Conservation (phyloP, 2,888 invertebrate species). For the Clunio marinus region DNA sequence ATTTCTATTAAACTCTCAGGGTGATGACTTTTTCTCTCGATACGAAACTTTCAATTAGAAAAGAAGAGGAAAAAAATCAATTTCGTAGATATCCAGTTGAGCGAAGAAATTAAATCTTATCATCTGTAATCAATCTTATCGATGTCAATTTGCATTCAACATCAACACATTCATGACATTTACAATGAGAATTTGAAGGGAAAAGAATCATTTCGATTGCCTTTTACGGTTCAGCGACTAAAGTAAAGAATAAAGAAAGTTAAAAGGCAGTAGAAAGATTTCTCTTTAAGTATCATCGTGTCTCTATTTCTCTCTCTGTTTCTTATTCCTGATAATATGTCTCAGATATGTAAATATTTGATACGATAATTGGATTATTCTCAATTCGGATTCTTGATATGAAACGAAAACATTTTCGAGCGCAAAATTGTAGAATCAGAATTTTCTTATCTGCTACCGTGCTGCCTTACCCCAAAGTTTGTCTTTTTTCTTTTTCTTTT, state of each 20-base stretch:
- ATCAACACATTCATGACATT: too few relatives aligned
- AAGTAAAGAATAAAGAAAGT: too few relatives aligned
- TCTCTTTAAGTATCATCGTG: too few relatives aligned
- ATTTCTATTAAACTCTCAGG: neutral
- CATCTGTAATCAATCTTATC: conserved; percentile 18
- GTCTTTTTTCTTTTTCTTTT: neutral
- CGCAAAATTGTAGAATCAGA: conserved; percentile 14
- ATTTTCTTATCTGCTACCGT: neutral
- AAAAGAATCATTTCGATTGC: too few relatives aligned
- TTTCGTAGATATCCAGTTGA: neutral
- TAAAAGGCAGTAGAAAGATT: too few relatives aligned
- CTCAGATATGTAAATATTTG: conserved; percentile 31
- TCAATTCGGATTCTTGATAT: conserved; percentile 6
- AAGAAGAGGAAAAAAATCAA: conserved; percentile 5
- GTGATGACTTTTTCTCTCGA: neutral
- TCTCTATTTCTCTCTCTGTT: too few relatives aligned
- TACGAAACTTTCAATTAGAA: neutral
- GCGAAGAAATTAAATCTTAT: neutral
- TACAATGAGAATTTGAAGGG: too few relatives aligned
- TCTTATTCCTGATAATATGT: neutral
- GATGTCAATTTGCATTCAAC: conserved; percentile 18
- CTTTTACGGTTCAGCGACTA: too few relatives aligned
- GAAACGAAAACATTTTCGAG: conserved; percentile 19
- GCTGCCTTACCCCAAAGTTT: neutral
- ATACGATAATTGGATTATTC: conserved; percentile 34